These are phyloP conservation scores for Ibidorhyncha struthersii DNA, from an alignment of 2,113 vertebrate species.

Conservation along the genomic window DNA sequence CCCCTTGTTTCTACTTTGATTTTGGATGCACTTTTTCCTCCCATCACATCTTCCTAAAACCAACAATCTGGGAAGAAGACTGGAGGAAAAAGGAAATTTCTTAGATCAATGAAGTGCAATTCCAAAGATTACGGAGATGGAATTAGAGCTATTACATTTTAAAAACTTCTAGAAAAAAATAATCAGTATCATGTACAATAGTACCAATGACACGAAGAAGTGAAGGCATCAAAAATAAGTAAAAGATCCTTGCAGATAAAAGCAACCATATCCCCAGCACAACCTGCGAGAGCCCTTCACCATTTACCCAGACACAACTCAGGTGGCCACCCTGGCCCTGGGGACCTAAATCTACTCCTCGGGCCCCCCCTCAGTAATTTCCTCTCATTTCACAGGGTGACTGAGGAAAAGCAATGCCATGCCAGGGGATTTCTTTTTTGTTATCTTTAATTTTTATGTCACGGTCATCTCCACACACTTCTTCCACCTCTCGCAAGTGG, in stretches of 20 bases:
- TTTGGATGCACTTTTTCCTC: conserved; percentile 72
- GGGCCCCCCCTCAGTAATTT: not conserved
- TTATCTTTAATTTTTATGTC: not conserved
- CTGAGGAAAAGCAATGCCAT: not conserved
- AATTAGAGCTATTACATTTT: conserved; percentile 26
- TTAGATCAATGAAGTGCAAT: conserved; percentile 62
- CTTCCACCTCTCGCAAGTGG: not conserved
- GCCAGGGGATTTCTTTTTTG: not conserved
- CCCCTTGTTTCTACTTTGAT: conserved; percentile 71
- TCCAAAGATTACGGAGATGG: conserved; percentile 50
- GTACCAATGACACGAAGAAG: not conserved
- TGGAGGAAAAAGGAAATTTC: conserved; percentile 74
- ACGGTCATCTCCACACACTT: not conserved
- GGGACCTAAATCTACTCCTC: not conserved
- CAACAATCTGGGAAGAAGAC: conserved; percentile 73
- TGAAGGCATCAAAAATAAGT: not conserved
- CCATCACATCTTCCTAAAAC: conserved; percentile 74
- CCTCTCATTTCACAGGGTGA: not conserved
- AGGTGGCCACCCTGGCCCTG: not conserved
- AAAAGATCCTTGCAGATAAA: not conserved
- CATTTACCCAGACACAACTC: not conserved
- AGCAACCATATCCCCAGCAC: not conserved
- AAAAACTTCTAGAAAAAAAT: not conserved
- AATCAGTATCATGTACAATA: not conserved
- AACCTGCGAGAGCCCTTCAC: not conserved